Evolutionary conservation across 1,140 invertebrate genomes (phyloP).

Genomic region (Micrasema minimum): DNA sequence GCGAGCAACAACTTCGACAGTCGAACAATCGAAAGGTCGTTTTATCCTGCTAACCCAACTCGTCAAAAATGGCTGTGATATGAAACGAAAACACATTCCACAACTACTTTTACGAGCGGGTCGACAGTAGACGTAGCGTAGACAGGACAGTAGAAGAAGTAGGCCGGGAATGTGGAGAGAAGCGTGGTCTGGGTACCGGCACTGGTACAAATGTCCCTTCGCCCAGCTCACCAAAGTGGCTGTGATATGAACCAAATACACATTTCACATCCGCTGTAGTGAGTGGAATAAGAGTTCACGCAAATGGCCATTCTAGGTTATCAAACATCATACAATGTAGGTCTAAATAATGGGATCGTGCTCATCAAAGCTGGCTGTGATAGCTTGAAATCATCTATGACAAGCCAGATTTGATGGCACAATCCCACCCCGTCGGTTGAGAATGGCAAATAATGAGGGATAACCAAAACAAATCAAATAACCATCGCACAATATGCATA

Average conservation of each 20-base stretch:
- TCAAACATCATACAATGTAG: conserved; percentile 9
- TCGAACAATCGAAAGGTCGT: too few relatives aligned
- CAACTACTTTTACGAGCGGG: conserved; percentile 82
- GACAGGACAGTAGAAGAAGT: conserved; percentile 2
- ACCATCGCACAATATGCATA: too few relatives aligned
- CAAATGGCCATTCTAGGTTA: neutral
- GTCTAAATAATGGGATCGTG: conserved; percentile 66
- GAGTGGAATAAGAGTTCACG: conserved; percentile 66
- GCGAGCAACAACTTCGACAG: too few relatives aligned
- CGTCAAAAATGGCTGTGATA: conserved; percentile 93
- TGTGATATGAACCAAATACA: conserved; percentile 76
- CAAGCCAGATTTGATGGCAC: conserved; percentile 79
- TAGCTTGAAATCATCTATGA: conserved; percentile 75
- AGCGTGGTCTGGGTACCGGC: neutral
- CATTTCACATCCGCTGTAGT: conserved; percentile 81
- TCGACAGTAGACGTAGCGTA: conserved; percentile 54
- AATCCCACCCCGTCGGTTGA: conserved; percentile 27
- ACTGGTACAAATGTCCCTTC: conserved; percentile 35
- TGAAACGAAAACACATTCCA: conserved; percentile 79
- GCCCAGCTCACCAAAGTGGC: conserved; percentile 83
- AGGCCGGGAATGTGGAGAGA: neutral
- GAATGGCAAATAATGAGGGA: too few relatives aligned
- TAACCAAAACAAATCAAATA: too few relatives aligned
- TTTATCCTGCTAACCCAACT: conserved; percentile 74
- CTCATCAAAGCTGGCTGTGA: conserved; percentile 89